These are phyloP conservation scores for Acromyrmex charruanus DNA, from an alignment of 1,140 invertebrate species.

Conservation along the genomic window DNA sequence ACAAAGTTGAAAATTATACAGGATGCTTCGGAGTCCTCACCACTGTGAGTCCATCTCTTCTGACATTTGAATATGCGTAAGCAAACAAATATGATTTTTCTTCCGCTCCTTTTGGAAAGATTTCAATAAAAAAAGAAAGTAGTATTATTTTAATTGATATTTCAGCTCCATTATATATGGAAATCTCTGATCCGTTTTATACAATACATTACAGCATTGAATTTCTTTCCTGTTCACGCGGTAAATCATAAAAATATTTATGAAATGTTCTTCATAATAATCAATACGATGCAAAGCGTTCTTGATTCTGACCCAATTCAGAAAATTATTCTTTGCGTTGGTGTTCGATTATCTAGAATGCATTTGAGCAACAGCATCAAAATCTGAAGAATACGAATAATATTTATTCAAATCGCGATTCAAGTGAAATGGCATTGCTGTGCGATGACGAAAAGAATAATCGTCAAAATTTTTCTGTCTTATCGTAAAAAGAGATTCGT, in stretches of 20 bases:
- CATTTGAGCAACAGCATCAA: not conserved
- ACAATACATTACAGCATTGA: not conserved
- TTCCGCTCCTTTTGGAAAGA: not conserved
- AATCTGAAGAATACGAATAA: not conserved
- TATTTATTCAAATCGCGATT: not conserved
- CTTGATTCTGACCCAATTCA: not conserved
- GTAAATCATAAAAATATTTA: conserved; percentile 7
- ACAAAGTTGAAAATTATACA: conserved; percentile 52
- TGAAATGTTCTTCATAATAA: conserved; percentile 6
- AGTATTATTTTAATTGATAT: not conserved
- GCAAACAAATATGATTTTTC: conserved; percentile 6
- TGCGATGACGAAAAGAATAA: not conserved
- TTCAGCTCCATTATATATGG: not conserved
- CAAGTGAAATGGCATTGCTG: not conserved
- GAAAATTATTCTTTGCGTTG: not conserved
- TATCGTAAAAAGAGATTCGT: conserved; percentile 8
- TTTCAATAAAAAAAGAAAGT: not conserved
- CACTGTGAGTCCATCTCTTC: not conserved
- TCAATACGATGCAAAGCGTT: not conserved
- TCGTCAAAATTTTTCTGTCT: not conserved
- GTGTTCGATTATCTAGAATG: not conserved
- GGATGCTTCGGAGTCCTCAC: not conserved
- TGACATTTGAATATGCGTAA: not conserved
- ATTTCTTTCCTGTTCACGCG: not conserved
- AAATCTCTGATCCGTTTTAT: not conserved